Base-by-base conservation (phyloP, 1,140 invertebrate species). In the Drosophila teissieri region DNA sequence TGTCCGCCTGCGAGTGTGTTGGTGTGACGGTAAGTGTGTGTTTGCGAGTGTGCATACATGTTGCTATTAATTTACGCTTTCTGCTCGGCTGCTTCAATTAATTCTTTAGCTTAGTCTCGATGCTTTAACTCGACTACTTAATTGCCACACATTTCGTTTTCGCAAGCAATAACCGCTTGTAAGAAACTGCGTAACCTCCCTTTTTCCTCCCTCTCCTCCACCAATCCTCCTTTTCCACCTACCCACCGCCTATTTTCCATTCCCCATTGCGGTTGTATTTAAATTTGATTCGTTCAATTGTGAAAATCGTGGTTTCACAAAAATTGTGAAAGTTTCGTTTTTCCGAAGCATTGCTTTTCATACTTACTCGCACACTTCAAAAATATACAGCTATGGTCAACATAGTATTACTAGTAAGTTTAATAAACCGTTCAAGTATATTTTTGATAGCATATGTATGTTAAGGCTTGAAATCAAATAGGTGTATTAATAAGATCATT, bases 81-180 rank as follows among this genome's bases (percentile, higher is more conserved):
- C 77, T 89, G 84, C 84, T 88, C 79, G 80, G 84, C 73, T 89
- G 84, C 78, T 79, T 89, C 85, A 89, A 89, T 89, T 89, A 89
- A 83, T 89, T 90, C 77, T 72, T 84, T 89, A 51, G 70, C 78
- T 79, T 65, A 72, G 64, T 78, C 62, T 55, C 64, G 36, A 54
- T 60, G 52, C 75, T 78, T 81, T 79, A 51, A 34, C 48, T 51
- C 48, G 48, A 51, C 24, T 34, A 61, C 78, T 75, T 86, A 86
- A 80, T 86, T 85, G 78, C 65, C 68, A 72, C 70, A 81, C 54
- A 62, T 40, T 44, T 64, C 39, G 8, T 56, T 76, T 76, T 75
- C 60, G 72, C 72, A 75, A 74, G 22, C 49, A 48, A 39, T n/a
- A 73, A 12, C 42, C 36, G 53, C 24, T 56, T 22, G 37, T 27